Evolutionary conservation across 2,113 vertebrate genomes (phyloP).

Genomic region (Psophia crepitans): DNA sequence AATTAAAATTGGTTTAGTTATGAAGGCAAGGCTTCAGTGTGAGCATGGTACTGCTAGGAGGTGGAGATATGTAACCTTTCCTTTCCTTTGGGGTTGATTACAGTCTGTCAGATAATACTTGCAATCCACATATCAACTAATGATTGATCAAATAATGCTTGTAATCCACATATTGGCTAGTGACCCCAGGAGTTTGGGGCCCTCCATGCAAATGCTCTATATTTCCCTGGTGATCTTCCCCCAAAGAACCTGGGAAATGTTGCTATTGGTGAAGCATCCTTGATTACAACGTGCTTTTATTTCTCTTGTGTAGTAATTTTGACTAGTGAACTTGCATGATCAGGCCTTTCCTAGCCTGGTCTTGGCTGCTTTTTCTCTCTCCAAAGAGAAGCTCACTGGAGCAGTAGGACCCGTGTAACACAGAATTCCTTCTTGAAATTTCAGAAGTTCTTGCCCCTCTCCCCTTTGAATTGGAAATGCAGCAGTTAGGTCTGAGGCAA

Average conservation of each 20-base stretch:
- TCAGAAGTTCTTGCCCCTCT: background rate
- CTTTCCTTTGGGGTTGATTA: background rate
- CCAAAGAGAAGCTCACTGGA: background rate
- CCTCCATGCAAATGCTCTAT: background rate
- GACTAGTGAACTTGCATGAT: background rate
- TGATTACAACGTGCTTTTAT: background rate
- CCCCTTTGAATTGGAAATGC: background rate
- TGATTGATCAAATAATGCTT: background rate
- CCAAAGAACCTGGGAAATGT: background rate
- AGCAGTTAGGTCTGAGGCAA: background rate
- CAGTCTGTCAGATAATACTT: background rate
- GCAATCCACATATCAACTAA: background rate
- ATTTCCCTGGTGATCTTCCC: background rate
- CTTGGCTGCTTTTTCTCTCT: background rate
- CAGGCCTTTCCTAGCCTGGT: background rate
- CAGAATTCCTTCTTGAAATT: background rate
- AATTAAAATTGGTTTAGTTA: conserved; percentile 49
- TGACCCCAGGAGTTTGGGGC: background rate
- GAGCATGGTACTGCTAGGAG: background rate
- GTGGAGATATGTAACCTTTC: background rate
- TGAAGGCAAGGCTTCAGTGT: conserved; percentile 24
- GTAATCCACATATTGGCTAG: background rate
- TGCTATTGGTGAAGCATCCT: background rate
- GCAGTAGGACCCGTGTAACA: background rate
- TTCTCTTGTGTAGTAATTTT: background rate